Evolutionary conservation across 2,888 invertebrate genomes (phyloP).

Genomic region (Lucinisca nassula): DNA sequence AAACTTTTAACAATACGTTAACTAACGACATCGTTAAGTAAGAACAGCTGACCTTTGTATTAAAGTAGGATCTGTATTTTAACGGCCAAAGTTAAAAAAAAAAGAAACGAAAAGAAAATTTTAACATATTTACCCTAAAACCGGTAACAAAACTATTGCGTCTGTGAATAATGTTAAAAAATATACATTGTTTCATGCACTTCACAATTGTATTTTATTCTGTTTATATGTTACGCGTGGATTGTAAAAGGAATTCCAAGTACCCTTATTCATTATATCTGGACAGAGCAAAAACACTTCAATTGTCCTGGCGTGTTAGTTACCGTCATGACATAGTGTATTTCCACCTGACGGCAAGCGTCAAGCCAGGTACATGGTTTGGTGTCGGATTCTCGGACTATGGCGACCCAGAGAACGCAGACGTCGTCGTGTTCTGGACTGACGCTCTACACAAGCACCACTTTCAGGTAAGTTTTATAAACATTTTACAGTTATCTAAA

Average conservation of each 20-base stretch:
- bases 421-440: constrained; percentile 84
- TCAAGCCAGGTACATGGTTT: constrained; percentile 64
- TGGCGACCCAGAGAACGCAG: constrained; percentile 77
- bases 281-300: constrained; percentile 55
- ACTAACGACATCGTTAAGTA: no score
- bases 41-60: no score
- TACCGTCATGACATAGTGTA: constrained; percentile 60
- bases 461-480: constrained; percentile 67
- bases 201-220: not conserved
- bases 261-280: constrained; percentile 64
- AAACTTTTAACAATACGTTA: no score
- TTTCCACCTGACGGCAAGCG: constrained; percentile 64
- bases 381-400: constrained; percentile 82
- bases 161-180: no score
- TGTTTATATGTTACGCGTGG: not conserved
- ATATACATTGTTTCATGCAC: no score
- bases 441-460: constrained; percentile 72
- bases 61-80: no score
- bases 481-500: no score
- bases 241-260: not conserved
- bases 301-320: constrained; percentile 75
- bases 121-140: no score
- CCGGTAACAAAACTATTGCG: no score
- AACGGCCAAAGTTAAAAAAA: no score
- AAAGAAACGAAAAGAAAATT: no score